Percentiles rank a stretch among this genome's conserved stretches.
Conservation (phyloP, 92 coral and sea anemone genomes). For the Actinostola sp. region DNA sequence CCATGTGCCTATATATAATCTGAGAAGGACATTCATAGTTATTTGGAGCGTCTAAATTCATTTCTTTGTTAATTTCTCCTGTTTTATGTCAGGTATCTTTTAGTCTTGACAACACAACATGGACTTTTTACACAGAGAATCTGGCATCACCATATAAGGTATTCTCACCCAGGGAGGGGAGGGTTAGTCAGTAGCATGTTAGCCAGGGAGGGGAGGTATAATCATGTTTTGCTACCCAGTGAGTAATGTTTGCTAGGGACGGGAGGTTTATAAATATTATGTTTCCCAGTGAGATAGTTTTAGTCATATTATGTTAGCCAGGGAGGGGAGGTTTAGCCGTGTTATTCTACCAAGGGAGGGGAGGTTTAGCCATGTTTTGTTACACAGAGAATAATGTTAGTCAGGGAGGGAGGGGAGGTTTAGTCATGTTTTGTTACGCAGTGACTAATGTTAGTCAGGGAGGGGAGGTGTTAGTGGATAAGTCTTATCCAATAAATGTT, state of each 20-base stretch:
- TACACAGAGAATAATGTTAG: too few species aligned
- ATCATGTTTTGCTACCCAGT: not conserved
- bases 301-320: too few species aligned
- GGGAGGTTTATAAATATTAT: not conserved
- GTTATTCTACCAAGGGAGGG: too few species aligned
- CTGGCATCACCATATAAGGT: conserved; percentile 14
- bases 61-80: not conserved
- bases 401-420: conserved; percentile 6
- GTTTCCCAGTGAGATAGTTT: too few species aligned
- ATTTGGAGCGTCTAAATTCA: not conserved
- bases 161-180: conserved; percentile 5
- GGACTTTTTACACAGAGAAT: conserved; percentile 5
- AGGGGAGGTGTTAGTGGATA: too few species aligned
- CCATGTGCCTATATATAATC: not conserved
- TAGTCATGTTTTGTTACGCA: not conserved
- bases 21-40: not conserved
- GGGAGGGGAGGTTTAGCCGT: too few species aligned
- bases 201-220: too few species aligned
- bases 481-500: too few species aligned
- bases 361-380: not conserved
- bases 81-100: not conserved
- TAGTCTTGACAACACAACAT: not conserved
- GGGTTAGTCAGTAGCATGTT: too few species aligned
- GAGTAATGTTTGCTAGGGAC: too few species aligned
- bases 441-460: too few species aligned